These are phyloP conservation scores for Andrena cerasifolii DNA, from an alignment of 1,140 invertebrate species.

Conservation along the genomic window DNA sequence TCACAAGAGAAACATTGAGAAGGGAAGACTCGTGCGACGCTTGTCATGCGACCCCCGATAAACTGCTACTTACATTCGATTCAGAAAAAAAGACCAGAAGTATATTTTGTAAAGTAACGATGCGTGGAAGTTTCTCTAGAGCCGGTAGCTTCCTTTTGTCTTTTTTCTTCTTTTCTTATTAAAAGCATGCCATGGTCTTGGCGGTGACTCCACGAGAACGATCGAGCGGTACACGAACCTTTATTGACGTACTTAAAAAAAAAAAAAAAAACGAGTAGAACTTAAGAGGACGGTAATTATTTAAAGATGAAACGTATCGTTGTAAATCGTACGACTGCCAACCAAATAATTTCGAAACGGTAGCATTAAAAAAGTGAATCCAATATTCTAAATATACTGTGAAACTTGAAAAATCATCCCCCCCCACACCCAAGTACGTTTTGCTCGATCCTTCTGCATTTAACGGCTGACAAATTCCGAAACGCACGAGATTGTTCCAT, in stretches of 20 bases:
- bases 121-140: not conserved
- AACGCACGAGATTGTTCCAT: slow-evolving; percentile 48
- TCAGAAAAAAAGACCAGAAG: slow-evolving; percentile 10
- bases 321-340: slow-evolving; percentile 10
- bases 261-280: no score
- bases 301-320: not conserved
- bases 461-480: slow-evolving; percentile 8
- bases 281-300: slow-evolving; percentile 12
- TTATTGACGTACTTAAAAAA: slow-evolving; percentile 28
- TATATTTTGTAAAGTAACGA: slow-evolving; percentile 28
- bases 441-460: slow-evolving; percentile 31
- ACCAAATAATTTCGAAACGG: not conserved
- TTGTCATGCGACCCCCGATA: slow-evolving; percentile 32
- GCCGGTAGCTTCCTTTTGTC: not conserved
- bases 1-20: slow-evolving; percentile 45
- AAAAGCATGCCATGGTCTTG: slow-evolving; percentile 1
- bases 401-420: slow-evolving; percentile 1
- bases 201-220: slow-evolving; percentile 9
- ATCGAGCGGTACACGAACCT: slow-evolving; percentile 25
- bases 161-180: not conserved
- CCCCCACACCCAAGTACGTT: not conserved
- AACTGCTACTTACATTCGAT: slow-evolving; percentile 21
- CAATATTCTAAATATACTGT: not conserved
- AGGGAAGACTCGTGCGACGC: slow-evolving; percentile 58
- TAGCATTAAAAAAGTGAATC: not conserved